Base-by-base conservation (phyloP, 2,113 vertebrate species). In the Microcebus tavaratra region DNA sequence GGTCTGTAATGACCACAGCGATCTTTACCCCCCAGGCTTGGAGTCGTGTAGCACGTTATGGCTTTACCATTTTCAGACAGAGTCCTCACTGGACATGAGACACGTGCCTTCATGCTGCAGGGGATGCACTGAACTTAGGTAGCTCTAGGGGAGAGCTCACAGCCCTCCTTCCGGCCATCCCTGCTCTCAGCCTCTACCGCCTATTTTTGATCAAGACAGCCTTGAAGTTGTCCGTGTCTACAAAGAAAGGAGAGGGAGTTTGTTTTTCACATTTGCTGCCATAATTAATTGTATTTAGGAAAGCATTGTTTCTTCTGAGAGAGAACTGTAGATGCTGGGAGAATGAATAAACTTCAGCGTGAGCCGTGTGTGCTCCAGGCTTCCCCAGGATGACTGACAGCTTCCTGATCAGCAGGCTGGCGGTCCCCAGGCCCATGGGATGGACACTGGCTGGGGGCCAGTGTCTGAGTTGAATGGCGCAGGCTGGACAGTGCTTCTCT, bases 221-320 rank as follows among this genome's bases (percentile, higher is more conserved):
- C 31, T 78, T 36, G 67, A n/a, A 4, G 1, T 59, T 81, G 45
- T 75, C 36, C 18, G 6, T 17, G 7, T 85, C 34, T 68, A n/a
- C 1, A 4, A 57, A 86, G 65, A 42, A 93, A 87, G 53, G 55
- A 45, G 34, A 82, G 70, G 23, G 63, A 34, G 14, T 23, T 57
- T 90, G 79, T 55, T 94, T 76, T 75, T 45, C 79, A 90, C 63
- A 53, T 90, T 80, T 80, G 92, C 50, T 59, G n/a, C 75, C 70
- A 31, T 81, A 18, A 73, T 57, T 80, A 29, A 67, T 95, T 91
- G 88, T 87, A 57, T 86, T 94, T 83, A 50, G 87, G 67, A 88
- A 79, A 68, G 50, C 63, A n/a, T 12, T 73, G 39, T 82, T 83
- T 87, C 87, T 79, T 82, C 45, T 27, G n/a, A 73, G 76, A 61